phyloP scores from a whole-genome alignment of 2,113 vertebrate species.

The Thymallus thymallus region DNA sequence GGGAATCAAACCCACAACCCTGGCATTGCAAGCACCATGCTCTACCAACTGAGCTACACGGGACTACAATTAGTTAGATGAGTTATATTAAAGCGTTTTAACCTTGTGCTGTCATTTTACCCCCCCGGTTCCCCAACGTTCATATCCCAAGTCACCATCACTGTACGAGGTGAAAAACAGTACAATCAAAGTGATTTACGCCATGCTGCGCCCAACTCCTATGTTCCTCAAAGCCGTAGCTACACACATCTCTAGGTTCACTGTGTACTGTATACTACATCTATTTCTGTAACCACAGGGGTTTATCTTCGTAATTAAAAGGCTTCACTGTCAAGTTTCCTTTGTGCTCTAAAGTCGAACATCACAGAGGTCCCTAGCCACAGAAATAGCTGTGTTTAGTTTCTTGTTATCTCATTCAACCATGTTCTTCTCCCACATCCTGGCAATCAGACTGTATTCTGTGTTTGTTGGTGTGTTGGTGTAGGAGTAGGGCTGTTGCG shows the following conservation, averaged over 20 bases:
- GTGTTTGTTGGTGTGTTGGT: background rate
- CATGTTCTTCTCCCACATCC: constrained; percentile 17
- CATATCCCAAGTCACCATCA: constrained; percentile 41
- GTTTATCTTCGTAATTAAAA: constrained; percentile 58
- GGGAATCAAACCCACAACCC: no score
- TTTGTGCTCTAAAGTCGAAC: constrained; percentile 59
- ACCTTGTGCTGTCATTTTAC: constrained; percentile 61
- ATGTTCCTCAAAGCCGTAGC: constrained; percentile 49
- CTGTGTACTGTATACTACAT: constrained; percentile 14
- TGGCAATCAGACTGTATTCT: background rate
- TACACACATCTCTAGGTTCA: constrained; percentile 49
- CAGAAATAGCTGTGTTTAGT: constrained; percentile 43
- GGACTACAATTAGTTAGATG: no score
- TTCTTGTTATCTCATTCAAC: constrained; percentile 47
- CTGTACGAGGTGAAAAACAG: constrained; percentile 55
- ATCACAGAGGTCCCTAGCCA: constrained; percentile 49
- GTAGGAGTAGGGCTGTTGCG: no score
- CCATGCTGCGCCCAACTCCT: constrained; percentile 37
- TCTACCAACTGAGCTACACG: no score
- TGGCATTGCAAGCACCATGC: no score
- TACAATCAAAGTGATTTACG: constrained; percentile 65
- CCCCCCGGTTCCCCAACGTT: constrained; percentile 53
- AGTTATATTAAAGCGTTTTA: constrained; percentile 53
- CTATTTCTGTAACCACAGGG: constrained; percentile 47
- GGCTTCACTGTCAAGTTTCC: constrained; percentile 51